Evolutionary conservation across 2,797 vertebrate genomes (phyloP), one percentile per base, ranked within the genome.

Genomic region (Diglossa cyanea): DNA sequence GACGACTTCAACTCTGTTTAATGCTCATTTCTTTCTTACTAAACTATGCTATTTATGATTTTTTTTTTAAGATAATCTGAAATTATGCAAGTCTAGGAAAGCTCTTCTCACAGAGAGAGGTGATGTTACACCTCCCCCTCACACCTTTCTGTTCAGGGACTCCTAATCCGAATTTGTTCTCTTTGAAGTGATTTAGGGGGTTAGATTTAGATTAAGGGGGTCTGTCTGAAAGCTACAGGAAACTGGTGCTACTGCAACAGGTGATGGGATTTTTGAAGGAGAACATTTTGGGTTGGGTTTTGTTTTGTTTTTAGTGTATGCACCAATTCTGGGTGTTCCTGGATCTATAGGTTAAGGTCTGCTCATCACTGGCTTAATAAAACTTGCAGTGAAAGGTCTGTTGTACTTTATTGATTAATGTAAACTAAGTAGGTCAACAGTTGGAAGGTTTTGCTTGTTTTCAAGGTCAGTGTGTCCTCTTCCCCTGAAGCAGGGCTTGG

Each of bases 231-330:
- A 78, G 16, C 35, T 75, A 1, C 8, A 54, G 35, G 37, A 73
- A 76, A 45, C 20, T 37, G 54, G 13, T 80, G 61, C 18, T 60
- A 10, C 18, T 66, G 67, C 37, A 71, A 35, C 53, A 48, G 40
- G 18, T 77, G 79, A 79, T 61, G 33, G 17, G 35, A n/a, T 70
- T 76, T 75, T 60, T 73, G 51, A 79, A 81, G 40, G 28, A 66
- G 18, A 71, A 19, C 0, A 0, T 58, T 87, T 79, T 40, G 7
- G 6, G 12, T 3, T 48, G 10, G 4, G 7, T 8, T 6, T 48
- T 11, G 19, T 15, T 55, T 48, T 58, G 25, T 37, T 71, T n/a
- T 28, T 28, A 33, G 1, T 31, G 3, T 35, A 0, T 54, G 28
- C 47, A 53, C 23, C 37, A 24, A 1, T 71, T 77, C 26, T 57